phyloP scores from a whole-genome alignment of 2,113 vertebrate genomes.

The chimpanzee (Pan troglodytes) region DNA sequence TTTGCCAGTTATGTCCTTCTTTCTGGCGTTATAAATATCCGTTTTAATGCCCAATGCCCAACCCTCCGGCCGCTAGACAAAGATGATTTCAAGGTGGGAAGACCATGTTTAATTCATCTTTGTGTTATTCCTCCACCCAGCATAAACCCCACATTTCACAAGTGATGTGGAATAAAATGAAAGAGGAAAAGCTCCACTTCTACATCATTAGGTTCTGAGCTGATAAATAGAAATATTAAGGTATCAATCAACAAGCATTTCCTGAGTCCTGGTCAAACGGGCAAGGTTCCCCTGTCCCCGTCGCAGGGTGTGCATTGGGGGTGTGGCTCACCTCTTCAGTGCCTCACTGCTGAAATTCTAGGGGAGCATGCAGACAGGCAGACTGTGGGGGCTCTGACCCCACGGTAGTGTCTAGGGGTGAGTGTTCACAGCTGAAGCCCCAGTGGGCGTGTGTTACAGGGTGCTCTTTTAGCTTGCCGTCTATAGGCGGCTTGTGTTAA shows the following conservation, averaged over 20 bases:
- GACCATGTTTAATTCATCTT: background rate
- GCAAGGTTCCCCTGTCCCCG: too few species aligned
- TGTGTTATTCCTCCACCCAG: accelerated
- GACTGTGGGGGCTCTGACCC: too few species aligned
- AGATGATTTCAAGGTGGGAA: background rate
- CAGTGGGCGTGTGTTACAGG: too few species aligned
- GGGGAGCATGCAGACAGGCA: too few species aligned
- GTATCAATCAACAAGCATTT: background rate
- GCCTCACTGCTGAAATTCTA: too few species aligned
- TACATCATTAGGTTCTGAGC: background rate
- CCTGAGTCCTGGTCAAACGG: background rate
- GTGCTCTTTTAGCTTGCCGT: too few species aligned
- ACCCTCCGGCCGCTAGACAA: background rate
- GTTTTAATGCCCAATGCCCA: background rate
- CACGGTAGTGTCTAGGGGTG: too few species aligned
- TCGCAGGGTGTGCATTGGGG: accelerated
- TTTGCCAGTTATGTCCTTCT: background rate
- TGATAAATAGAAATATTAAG: background rate
- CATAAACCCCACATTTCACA: background rate
- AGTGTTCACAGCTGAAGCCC: too few species aligned
- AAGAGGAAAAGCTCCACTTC: background rate
- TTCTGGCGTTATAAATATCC: background rate
- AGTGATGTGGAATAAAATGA: background rate
- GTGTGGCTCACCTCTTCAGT: too few species aligned
- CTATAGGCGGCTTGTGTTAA: too few species aligned